These are phyloP conservation scores for Archocentrus centrarchus DNA, from an alignment of 2,113 vertebrate genomes.

Conservation along the genomic window DNA sequence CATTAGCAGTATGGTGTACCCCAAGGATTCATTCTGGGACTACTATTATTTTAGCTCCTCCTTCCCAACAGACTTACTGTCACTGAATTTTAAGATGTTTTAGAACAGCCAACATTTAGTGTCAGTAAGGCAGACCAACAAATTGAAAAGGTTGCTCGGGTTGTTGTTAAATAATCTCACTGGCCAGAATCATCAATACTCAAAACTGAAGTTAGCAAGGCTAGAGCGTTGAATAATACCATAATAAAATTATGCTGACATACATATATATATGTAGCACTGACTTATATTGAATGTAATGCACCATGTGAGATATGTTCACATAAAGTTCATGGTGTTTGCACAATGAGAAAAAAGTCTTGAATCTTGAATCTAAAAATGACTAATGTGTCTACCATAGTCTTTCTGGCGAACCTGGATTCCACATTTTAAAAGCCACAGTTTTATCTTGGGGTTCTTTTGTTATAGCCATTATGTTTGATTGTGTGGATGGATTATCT, in stretches of 20 bases:
- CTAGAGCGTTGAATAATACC: background rate
- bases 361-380: no score
- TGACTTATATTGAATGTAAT: background rate
- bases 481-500: background rate
- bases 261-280: background rate
- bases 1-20: no score
- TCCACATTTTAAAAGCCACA: no score
- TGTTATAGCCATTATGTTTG: no score
- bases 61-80: background rate
- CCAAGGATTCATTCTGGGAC: no score
- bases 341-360: background rate
- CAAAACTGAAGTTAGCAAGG: background rate
- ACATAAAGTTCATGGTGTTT: background rate
- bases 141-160: background rate
- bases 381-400: no score
- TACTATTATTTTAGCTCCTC: no score
- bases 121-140: background rate
- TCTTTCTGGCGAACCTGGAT: background rate
- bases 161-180: background rate
- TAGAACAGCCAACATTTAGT: background rate
- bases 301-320: background rate
- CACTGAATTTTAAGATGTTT: background rate
- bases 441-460: no score
- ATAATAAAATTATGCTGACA: background rate
- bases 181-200: background rate